Evolutionary conservation across 2,113 vertebrate genomes (phyloP), one percentile per base, ranked within the genome.

Genomic region (Silurus glanis): DNA sequence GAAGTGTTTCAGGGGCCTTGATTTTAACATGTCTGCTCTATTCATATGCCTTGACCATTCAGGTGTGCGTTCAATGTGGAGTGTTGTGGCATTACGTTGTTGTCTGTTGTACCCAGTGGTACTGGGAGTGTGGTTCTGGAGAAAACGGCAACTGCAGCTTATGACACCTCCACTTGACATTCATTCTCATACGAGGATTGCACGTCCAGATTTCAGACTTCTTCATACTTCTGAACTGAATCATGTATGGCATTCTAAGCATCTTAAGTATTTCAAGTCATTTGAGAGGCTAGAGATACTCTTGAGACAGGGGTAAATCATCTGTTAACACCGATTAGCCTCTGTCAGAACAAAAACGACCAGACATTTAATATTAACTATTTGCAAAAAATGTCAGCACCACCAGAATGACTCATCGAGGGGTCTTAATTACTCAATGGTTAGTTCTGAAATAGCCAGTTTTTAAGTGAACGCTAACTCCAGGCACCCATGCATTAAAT

Each of bases 321-420:
- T 93, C 94, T 94, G 95, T 94, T 96, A 94, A 95, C 94, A 94
- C 94, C 94, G 93, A 95, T 95, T 95, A 95, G 94, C 92, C 93
- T 94, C 93, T 94, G 92, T 94, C 93, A 95, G 93, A 93, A 93
- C 92, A 93, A 94, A 37, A 95, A 95, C 94, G 94, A 95, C 94
- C 94, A 94, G 93, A 94, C 93, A 95, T 95, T 95, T 94, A 95
- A 94, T 94, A 95, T 94, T 93, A 94, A 95, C 95, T 95, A 94
- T 95, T 95, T 95, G 95, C 94, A 92, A 95, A 94, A 95, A 94
- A 94, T 94, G 94, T 93, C 94, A 92, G 90, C 90, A 93, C 93
- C 93, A 92, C 92, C 90, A 89, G 93, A 94, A 94, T 94, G 94
- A 92, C 91, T 90, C 92, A 90, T 93, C 91, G 92, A 93, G 92